Percentiles rank a stretch among this genome's conserved stretches.
phyloP scores from a whole-genome alignment of 1,140 invertebrate species.

The Sesamia nonagrioides region DNA sequence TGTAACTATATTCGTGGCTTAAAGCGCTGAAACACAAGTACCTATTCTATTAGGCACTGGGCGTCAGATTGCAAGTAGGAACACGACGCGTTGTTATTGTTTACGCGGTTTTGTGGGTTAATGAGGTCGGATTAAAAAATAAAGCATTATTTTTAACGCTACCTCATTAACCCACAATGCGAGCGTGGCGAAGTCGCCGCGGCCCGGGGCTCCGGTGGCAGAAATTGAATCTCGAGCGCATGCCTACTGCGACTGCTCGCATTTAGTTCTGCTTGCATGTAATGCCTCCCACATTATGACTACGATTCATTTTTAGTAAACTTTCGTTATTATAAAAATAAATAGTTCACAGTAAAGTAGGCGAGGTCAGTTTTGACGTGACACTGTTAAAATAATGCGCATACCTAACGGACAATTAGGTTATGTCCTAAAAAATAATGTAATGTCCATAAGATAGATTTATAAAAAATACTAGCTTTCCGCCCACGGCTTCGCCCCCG shows the following conservation, averaged over 20 bases:
- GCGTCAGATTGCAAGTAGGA: slow-evolving; percentile 72
- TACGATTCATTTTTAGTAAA: neutral
- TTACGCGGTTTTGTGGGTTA: slow-evolving; percentile 76
- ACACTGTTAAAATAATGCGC: neutral
- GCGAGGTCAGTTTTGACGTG: neutral
- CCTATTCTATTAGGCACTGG: slow-evolving; percentile 52
- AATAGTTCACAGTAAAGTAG: neutral
- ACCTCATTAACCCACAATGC: slow-evolving; percentile 54
- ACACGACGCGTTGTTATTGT: slow-evolving; percentile 52
- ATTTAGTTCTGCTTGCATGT: slow-evolving; percentile 74
- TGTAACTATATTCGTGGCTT: slow-evolving; percentile 22
- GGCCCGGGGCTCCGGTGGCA: slow-evolving; percentile 66
- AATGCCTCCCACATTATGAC: slow-evolving; percentile 1
- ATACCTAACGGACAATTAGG: neutral
- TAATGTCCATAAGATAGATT: too few relatives aligned
- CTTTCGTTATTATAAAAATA: neutral
- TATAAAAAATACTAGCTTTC: too few relatives aligned
- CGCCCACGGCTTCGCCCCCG: too few relatives aligned
- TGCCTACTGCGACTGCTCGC: slow-evolving; percentile 62
- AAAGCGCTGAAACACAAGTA: slow-evolving; percentile 35
- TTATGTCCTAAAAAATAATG: too few relatives aligned
- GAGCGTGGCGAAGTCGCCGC: slow-evolving; percentile 58
- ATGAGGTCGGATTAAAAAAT: slow-evolving; percentile 67
- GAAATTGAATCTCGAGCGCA: slow-evolving; percentile 78
- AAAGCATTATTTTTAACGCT: slow-evolving; percentile 49